These are phyloP conservation scores for Myopa testacea DNA, from an alignment of 2,888 invertebrate genomes.

Conservation along the genomic window DNA sequence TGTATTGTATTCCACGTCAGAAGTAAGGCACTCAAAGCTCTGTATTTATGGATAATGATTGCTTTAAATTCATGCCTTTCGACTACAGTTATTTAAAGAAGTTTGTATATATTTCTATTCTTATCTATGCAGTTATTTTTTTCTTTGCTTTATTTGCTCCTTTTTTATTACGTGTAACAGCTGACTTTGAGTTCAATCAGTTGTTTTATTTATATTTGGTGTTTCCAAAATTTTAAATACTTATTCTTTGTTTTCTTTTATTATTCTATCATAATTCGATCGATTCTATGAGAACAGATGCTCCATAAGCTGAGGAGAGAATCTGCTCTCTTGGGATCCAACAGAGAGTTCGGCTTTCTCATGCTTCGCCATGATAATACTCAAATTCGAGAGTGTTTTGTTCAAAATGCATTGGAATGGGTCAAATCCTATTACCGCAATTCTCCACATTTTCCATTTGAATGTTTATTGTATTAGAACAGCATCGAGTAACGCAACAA, in stretches of 20 bases:
- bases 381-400: no score
- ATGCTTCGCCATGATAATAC: no score
- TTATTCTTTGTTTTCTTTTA: no score
- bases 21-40: constrained; percentile 7
- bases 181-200: not conserved
- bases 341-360: no score
- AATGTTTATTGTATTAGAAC: not conserved
- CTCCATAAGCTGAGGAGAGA: no score
- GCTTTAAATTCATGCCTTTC: constrained; percentile 63
- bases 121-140: not conserved
- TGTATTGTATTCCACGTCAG: no score
- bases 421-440: not conserved
- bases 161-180: not conserved
- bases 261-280: no score
- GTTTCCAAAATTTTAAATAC: no score
- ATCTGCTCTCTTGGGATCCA: no score
- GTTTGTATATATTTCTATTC: constrained; percentile 57
- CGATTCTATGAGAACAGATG: no score
- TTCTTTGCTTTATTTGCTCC: not conserved
- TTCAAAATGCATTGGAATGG: no score
- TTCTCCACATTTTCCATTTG: constrained; percentile 16
- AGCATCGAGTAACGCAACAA: not conserved
- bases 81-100: constrained; percentile 65
- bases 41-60: constrained; percentile 63
- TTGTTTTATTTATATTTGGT: no score